Evolutionary conservation across 2,113 vertebrate genomes (phyloP), one percentile per base, ranked within the genome.

Genomic region (Lepus timidus): DNA sequence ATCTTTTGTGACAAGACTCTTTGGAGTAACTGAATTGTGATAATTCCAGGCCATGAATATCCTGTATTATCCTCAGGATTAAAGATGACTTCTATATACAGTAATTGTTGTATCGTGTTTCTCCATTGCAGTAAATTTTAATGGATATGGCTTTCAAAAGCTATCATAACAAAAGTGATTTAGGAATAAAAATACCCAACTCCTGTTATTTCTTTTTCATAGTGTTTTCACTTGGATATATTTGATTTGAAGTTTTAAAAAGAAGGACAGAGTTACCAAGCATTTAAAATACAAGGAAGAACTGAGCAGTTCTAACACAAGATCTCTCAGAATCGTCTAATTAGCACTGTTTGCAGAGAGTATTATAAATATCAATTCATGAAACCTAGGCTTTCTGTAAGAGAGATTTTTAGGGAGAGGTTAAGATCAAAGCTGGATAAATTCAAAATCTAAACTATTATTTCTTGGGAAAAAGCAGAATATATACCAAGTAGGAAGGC

Each of bases 1-100:
- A 98, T 97, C 97, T 98, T 97, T 92, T 74, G 85, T 97, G 97
- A 98, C 97, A 97, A 95, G 86, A 93, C 73, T 96, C 95, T 98
- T 96, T 85, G 23, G 70, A 97, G 93, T 98, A 98, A 97, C 89
- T 93, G 96, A 97, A 97, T 81, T 97, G 90, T 91, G 74, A 89
- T 78, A 95, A 75, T 95, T 55, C 71, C 27, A 73, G 83, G 44
- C 79, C 81, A 78, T 90, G 96, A 94, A 93, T 95, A 94, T 91
- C 92, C 82, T 96, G 92, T 84, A 94, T 86, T 94, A 85, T 93
- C 85, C 88, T 94, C 91, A 44, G 62, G 93, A 65, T 95, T 93
- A 44, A 96, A 96, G 85, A 90, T 91, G 93, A 95, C 81, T 92
- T 94, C 79, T 51, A 52, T 67, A 83, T 91, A 82, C 3, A 58